Conservation (phyloP, 2,797 vertebrate species). For the Acrossocheilus fasciatus region DNA sequence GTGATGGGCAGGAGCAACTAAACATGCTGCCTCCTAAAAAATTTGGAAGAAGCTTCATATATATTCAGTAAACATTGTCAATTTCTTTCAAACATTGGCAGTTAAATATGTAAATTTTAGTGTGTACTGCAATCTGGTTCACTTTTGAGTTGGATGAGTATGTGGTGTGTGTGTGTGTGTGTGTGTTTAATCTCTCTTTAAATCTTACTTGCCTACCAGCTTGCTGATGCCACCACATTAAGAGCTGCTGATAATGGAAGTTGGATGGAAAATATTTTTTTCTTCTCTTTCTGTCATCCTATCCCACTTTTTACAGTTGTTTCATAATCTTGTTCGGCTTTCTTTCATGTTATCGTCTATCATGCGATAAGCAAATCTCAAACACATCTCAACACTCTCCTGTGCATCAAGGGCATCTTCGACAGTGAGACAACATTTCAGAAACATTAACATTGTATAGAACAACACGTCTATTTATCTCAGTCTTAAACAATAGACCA, state of each 20-base stretch:
- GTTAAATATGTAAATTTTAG: neutral
- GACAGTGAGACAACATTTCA: conserved; percentile 47
- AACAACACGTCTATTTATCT: conserved; percentile 42
- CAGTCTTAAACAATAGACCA: conserved; percentile 66
- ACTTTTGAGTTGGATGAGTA: conserved; percentile 11
- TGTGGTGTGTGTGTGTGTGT: conserved; percentile 25
- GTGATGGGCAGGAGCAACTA: neutral
- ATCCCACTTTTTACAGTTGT: neutral
- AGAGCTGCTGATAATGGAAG: conserved; percentile 64
- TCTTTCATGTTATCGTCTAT: conserved; percentile 50
- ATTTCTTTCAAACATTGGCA: neutral
- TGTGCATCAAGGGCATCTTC: conserved; percentile 52
- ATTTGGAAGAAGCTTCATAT: neutral
- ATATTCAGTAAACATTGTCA: conserved; percentile 17
- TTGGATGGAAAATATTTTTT: conserved; percentile 46
- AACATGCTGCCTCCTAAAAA: neutral
- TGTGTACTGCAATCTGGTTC: neutral
- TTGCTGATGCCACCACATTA: conserved; percentile 69
- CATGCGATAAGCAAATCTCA: conserved; percentile 67
- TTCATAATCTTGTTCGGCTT: conserved; percentile 52
- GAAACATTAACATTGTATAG: conserved; percentile 27
- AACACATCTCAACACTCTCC: conserved; percentile 69
- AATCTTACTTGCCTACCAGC: conserved; percentile 56
- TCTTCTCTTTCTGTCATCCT: conserved; percentile 19
- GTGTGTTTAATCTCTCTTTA: conserved; percentile 58